A percentile compares a stretch with the other conserved stretches of the same genome.
Evolutionary conservation across 2,888 invertebrate species (phyloP).

Genomic region (Odontothrips loti): DNA sequence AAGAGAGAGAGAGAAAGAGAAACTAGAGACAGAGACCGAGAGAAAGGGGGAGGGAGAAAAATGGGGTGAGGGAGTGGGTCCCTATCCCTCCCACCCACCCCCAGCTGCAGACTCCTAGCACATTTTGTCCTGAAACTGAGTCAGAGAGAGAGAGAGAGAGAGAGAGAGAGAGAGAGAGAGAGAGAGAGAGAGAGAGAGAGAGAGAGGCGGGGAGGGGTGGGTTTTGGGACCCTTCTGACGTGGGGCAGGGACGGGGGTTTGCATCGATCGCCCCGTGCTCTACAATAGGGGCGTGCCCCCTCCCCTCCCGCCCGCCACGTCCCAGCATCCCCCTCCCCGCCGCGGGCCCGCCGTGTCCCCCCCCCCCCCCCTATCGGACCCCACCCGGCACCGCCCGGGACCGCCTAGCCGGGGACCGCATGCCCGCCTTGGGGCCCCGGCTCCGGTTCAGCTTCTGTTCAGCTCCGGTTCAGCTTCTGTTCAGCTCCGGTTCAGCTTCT

Average conservation of each 20-base stretch:
- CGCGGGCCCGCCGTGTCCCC: not conserved
- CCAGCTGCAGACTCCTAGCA: slow-evolving; percentile 10
- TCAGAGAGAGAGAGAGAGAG: not conserved
- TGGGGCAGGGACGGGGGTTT: not conserved
- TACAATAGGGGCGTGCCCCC: not conserved
- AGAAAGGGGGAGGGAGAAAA: too few species aligned
- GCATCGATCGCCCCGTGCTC: not conserved
- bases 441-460: too few species aligned
- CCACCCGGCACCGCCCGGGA: not conserved
- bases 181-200: not conserved
- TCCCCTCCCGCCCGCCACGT: not conserved
- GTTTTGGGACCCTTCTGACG: not conserved
- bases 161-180: not conserved
- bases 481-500: too few species aligned
- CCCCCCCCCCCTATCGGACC: not conserved
- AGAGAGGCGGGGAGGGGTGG: not conserved
- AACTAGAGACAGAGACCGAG: too few species aligned
- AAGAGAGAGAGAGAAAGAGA: too few species aligned
- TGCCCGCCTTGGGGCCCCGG: too few species aligned
- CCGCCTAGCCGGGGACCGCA: not conserved
- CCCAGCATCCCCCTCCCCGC: slow-evolving; percentile 10
- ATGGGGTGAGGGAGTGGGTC: not conserved
- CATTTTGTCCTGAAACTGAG: slow-evolving; percentile 23
- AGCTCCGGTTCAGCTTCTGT: too few species aligned
- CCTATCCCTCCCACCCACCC: not conserved